Evolutionary conservation across 2,888 invertebrate genomes (phyloP), one percentile per base, ranked within the genome.

Genomic region (Ctenicera cuprea): DNA sequence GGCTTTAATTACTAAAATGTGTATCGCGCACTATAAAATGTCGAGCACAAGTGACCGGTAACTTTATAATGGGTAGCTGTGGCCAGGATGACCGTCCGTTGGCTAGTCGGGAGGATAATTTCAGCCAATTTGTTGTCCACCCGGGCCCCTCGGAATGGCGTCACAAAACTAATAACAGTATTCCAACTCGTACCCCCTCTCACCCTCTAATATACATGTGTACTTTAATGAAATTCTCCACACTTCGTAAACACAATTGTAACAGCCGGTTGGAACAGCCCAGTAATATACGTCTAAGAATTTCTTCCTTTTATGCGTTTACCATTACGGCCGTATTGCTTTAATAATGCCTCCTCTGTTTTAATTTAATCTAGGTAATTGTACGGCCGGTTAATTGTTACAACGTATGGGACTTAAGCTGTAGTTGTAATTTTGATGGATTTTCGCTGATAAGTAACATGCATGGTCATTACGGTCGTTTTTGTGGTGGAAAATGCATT

Each of bases 91-190:
- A 26, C 62, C 64, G 78, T 77, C 54, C 70, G 66, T 62, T 65
- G 71, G 67, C 72, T 63, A 71, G 71, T 68, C 74, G 57, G 54
- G 71, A 77, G 78, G 80, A 82, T 83, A 84, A 84, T 84, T 84
- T 82, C 74, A 81, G 80, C 81, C 82, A 84, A 84, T 84, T 84
- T 84, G 83, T 82, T 80, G 81, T 79, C 80, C 69, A n/a, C 59
- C 43, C 48, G 63, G 48, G 41, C 45, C 79, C 79, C 77, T 75
- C 80, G 65, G 81, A 81, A 83, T 82, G 77, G 79, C 83, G 82
- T 82, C 82, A 80, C 81, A 82, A 81, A 83, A 84, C 83, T 84
- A 84, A 84, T 83, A 84, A 84, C 81, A 78, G 79, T 80, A 81
- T 76, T 72, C 72, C 57, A 72, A 48, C 74, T 38, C 62, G 72